These are phyloP conservation scores for Rattus rattus DNA, from an alignment of 2,113 vertebrate species.

Conservation along the genomic window DNA sequence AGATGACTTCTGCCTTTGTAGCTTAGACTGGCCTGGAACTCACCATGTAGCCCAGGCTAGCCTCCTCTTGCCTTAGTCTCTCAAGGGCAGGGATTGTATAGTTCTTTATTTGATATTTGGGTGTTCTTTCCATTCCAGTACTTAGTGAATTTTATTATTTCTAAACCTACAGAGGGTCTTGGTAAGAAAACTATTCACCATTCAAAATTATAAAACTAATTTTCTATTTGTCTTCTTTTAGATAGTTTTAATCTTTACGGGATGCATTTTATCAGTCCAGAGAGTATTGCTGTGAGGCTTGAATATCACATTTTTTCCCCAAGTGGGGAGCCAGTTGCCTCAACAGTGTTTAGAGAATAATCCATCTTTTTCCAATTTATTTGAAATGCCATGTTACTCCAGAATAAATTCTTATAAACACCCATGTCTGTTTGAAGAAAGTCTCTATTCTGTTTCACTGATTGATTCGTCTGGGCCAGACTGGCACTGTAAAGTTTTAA, in stretches of 20 bases:
- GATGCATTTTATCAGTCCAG: not conserved
- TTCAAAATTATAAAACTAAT: conserved; percentile 3
- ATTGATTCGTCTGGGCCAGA: conserved; percentile 40
- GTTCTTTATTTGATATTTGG: not conserved
- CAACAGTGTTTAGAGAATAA: conserved; percentile 45
- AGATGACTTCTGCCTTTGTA: not conserved
- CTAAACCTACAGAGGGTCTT: not conserved
- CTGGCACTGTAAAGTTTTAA: not conserved
- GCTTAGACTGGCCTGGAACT: not conserved
- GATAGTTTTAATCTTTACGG: conserved; percentile 14
- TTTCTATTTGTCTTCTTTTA: not conserved
- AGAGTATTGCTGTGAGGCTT: not conserved
- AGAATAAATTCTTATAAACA: conserved; percentile 61
- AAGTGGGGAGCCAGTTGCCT: not conserved
- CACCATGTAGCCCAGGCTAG: not conserved
- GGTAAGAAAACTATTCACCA: not conserved
- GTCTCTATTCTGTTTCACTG: not conserved
- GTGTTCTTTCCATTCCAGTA: not conserved
- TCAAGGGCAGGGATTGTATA: not conserved
- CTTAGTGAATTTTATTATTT: not conserved
- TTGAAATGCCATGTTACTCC: conserved; percentile 47
- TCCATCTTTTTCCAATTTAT: conserved; percentile 50
- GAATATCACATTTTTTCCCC: not conserved
- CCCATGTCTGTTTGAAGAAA: not conserved
- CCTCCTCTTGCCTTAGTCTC: not conserved